Conservation (phyloP, 2,797 vertebrate genomes). For the Pangasius larnaudii region DNA sequence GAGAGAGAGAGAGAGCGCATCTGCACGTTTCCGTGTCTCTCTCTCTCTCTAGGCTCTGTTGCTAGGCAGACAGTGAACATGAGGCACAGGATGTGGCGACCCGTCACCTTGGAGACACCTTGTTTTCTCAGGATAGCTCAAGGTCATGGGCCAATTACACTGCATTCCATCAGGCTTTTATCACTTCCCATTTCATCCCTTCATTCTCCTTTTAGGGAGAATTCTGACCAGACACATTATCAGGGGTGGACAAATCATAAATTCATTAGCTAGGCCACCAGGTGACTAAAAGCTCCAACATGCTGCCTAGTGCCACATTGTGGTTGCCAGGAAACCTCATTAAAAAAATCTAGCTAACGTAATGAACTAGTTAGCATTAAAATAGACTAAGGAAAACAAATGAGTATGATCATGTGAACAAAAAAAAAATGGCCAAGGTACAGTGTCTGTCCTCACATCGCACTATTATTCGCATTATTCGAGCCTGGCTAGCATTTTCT, state of each 20-base stretch:
- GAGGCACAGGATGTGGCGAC: slow-evolving; percentile 25
- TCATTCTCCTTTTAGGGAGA: background rate
- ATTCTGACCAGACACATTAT: background rate
- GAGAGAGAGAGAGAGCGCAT: background rate
- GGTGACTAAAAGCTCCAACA: background rate
- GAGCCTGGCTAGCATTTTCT: background rate
- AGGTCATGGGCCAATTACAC: slow-evolving; percentile 37
- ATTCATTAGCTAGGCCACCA: background rate
- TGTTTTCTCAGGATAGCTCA: slow-evolving; percentile 8
- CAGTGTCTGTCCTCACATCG: background rate
- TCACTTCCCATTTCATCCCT: background rate
- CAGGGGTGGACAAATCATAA: background rate
- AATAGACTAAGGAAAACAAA: background rate
- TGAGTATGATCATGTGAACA: background rate
- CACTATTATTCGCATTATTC: too few species aligned
- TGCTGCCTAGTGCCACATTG: background rate
- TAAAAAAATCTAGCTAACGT: background rate
- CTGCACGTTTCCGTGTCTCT: background rate
- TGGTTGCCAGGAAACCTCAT: slow-evolving; percentile 7
- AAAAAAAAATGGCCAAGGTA: background rate
- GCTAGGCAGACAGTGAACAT: slow-evolving; percentile 50
- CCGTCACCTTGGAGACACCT: slow-evolving; percentile 24
- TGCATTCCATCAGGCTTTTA: background rate
- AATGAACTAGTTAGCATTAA: background rate
- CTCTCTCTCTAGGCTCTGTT: slow-evolving; percentile 35